Conservation (phyloP, 2,113 vertebrate species). For the Xenopus laevis region DNA sequence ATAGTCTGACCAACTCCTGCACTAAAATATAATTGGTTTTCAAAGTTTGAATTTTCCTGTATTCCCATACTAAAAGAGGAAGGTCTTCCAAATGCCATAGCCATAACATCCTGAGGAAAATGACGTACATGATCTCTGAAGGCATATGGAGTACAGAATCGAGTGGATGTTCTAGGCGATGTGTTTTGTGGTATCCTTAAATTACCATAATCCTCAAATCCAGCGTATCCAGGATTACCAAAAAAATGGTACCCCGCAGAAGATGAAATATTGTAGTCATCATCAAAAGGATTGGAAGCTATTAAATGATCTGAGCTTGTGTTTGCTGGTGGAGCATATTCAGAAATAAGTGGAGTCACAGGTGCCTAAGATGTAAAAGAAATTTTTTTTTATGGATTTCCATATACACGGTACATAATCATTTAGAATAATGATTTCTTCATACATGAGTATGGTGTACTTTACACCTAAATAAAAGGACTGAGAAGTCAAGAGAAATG, state of each 20-base stretch:
- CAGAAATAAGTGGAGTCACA: slow-evolving; percentile 70
- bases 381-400: slow-evolving; percentile 27
- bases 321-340: slow-evolving; percentile 80
- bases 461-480: no score
- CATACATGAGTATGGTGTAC: no score
- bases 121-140: slow-evolving; percentile 71
- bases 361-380: slow-evolving; percentile 64
- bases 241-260: slow-evolving; percentile 65
- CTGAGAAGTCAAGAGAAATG: no score
- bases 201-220: slow-evolving; percentile 66
- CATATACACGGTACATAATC: no score
- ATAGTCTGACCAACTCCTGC: slow-evolving; percentile 60
- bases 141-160: slow-evolving; percentile 65
- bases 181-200: slow-evolving; percentile 74
- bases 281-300: slow-evolving; percentile 83
- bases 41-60: slow-evolving; percentile 62
- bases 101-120: slow-evolving; percentile 69
- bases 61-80: slow-evolving; percentile 68
- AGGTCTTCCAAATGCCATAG: slow-evolving; percentile 67
- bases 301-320: slow-evolving; percentile 80
- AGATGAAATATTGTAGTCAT: slow-evolving; percentile 70
- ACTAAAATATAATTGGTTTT: slow-evolving; percentile 61
- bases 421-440: no score
- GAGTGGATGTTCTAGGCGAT: slow-evolving; percentile 67
- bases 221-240: slow-evolving; percentile 63